phyloP scores from a whole-genome alignment of 2,888 invertebrate species.

The Thumatha senex region DNA sequence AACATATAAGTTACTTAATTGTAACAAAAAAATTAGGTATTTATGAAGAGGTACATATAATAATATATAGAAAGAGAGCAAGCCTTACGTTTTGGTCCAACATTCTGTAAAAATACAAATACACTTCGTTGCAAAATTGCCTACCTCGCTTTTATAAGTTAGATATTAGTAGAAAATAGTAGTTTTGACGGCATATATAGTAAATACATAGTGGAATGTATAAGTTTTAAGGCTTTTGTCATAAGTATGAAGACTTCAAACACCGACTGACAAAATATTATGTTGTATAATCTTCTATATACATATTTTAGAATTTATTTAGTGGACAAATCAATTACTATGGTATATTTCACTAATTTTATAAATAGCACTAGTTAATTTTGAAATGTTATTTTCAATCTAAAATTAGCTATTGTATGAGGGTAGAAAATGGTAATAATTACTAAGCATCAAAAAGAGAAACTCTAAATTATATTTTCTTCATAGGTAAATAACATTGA shows the following conservation, averaged over 20 bases:
- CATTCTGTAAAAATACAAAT: slow-evolving; percentile 54
- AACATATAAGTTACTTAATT: too few species aligned
- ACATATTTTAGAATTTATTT: slow-evolving; percentile 30
- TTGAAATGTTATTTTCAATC: neutral
- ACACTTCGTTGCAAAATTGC: slow-evolving; percentile 42
- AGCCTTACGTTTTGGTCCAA: slow-evolving; percentile 70
- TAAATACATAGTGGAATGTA: slow-evolving; percentile 81
- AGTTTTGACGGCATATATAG: slow-evolving; percentile 63
- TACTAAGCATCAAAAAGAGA: neutral
- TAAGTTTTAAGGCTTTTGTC: slow-evolving; percentile 73
- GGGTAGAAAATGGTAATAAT: neutral
- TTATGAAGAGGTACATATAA: slow-evolving; percentile 21
- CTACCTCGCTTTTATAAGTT: slow-evolving; percentile 35
- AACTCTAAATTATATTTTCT: neutral
- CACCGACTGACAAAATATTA: slow-evolving; percentile 31
- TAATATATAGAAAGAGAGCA: slow-evolving; percentile 61
- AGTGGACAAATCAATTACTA: slow-evolving; percentile 24
- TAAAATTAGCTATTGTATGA: slow-evolving; percentile 12
- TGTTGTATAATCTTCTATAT: slow-evolving; percentile 23
- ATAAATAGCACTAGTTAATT: neutral
- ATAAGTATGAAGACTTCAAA: slow-evolving; percentile 68
- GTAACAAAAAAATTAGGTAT: slow-evolving; percentile 7
- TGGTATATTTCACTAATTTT: slow-evolving; percentile 26
- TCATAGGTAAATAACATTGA: too few species aligned
- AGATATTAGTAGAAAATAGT: slow-evolving; percentile 61